Evolutionary conservation across 2,888 invertebrate species (phyloP).

Genomic region (Tryphoninae sp.): DNA sequence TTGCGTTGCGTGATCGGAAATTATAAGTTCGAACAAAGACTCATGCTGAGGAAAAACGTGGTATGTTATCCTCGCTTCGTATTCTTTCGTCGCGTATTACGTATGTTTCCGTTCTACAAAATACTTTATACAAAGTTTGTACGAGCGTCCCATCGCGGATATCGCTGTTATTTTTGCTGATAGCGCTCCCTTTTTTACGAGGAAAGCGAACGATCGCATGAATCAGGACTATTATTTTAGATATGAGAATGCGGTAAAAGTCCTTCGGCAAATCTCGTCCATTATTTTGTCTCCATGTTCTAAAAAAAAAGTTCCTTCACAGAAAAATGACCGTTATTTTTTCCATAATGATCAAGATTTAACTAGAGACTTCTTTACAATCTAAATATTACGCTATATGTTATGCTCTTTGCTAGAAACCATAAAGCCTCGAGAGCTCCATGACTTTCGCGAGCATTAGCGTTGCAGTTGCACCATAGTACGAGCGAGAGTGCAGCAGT

Average conservation of each 20-base stretch:
- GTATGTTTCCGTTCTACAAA: not conserved
- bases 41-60: not conserved
- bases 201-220: constrained; percentile 36
- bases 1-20: constrained; percentile 47
- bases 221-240: constrained; percentile 25
- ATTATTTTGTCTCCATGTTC: not conserved
- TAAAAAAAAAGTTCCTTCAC: not conserved
- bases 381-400: too few relatives aligned
- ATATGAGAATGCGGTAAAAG: not conserved
- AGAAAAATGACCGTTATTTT: constrained; percentile 10
- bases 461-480: not conserved
- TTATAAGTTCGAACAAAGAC: constrained; percentile 24
- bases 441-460: not conserved
- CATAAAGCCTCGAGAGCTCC: not conserved
- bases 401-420: too few relatives aligned
- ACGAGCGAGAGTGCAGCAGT: not conserved
- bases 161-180: constrained; percentile 29
- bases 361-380: too few relatives aligned
- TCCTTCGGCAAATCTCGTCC: not conserved
- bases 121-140: constrained; percentile 28
- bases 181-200: not conserved
- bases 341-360: too few relatives aligned
- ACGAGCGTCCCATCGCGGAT: not conserved
- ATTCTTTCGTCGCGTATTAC: not conserved
- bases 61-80: not conserved